Evolutionary conservation across 2,888 invertebrate species (phyloP).

Genomic region (Caenorhabditis sp.): DNA sequence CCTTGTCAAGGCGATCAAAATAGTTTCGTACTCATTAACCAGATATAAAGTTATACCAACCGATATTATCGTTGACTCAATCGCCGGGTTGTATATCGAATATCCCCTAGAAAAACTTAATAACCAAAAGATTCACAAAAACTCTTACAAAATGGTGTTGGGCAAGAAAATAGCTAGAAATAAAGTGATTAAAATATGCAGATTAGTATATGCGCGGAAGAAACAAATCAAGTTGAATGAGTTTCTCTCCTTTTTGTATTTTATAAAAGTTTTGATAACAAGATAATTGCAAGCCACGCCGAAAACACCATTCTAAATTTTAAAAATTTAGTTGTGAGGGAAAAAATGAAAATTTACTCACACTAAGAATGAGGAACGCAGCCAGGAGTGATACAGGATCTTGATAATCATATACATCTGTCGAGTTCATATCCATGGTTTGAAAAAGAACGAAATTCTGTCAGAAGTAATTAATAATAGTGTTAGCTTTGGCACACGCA

Average conservation of each 20-base stretch:
- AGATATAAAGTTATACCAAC: conserved; percentile 16
- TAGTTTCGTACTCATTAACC: conserved; percentile 23
- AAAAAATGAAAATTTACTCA: neutral
- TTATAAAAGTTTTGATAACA: conserved; percentile 13
- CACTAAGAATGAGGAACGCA: too few species aligned
- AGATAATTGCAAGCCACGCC: conserved; percentile 22
- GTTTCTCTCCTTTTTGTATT: conserved; percentile 19
- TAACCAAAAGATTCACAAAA: neutral
- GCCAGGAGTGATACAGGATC: too few species aligned
- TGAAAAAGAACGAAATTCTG: too few species aligned
- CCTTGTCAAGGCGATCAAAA: conserved; percentile 20
- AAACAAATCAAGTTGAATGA: conserved; percentile 33
- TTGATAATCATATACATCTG: too few species aligned
- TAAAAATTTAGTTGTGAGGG: too few species aligned
- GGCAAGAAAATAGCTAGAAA: conserved; percentile 25
- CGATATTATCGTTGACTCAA: conserved; percentile 19
- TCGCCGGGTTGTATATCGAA: conserved; percentile 16
- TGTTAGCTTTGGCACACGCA: too few species aligned
- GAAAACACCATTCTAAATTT: conserved; percentile 29
- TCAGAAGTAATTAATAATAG: too few species aligned
- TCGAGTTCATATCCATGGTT: too few species aligned
- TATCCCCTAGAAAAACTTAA: too few species aligned
- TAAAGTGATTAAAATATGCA: conserved; percentile 15
- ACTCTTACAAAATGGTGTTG: conserved; percentile 22
- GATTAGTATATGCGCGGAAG: conserved; percentile 18